A percentile compares a stretch with the other conserved stretches of the same genome.
These are phyloP conservation scores for Tenebrosternarchus preto DNA, from an alignment of 2,113 vertebrate species.

Conservation along the genomic window DNA sequence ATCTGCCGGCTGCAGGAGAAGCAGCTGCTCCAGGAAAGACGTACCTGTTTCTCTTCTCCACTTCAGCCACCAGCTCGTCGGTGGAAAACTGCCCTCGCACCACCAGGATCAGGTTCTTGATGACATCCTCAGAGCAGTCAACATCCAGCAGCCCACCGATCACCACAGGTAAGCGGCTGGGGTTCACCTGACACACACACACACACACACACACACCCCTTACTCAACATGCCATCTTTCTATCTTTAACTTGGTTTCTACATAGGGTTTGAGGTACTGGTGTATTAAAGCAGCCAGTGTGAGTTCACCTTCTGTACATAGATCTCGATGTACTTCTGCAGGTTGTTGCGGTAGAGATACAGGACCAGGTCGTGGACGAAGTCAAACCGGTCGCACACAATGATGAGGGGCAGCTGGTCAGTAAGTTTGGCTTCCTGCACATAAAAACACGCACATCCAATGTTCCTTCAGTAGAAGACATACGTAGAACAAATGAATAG, in stretches of 20 bases:
- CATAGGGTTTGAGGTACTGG: not conserved
- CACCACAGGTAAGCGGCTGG: slow-evolving; percentile 94
- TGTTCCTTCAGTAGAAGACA: not conserved
- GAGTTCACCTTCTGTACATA: slow-evolving; percentile 94
- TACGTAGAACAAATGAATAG: not conserved
- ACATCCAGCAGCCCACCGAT: slow-evolving; percentile 96
- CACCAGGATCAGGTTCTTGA: slow-evolving; percentile 96
- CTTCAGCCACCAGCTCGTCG: slow-evolving; percentile 97
- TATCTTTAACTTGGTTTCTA: not conserved
- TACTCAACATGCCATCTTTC: no score
- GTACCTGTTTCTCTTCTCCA: slow-evolving; percentile 97
- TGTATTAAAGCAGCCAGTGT: not conserved
- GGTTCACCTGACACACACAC: slow-evolving; percentile 84
- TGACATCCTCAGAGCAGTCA: slow-evolving; percentile 98
- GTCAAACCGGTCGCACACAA: slow-evolving; percentile 97
- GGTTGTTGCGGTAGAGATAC: slow-evolving; percentile 97
- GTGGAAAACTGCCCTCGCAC: slow-evolving; percentile 98
- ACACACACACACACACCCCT: not conserved
- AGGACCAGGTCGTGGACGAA: slow-evolving; percentile 98
- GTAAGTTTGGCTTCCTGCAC: slow-evolving; percentile 96
- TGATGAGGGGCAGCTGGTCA: slow-evolving; percentile 96
- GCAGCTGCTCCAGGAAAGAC: not conserved
- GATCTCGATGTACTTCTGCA: slow-evolving; percentile 99
- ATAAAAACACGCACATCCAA: not conserved
- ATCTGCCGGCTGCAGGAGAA: not conserved